These are phyloP conservation scores for Paradisaea rubra DNA, from an alignment of 2,113 vertebrate genomes.

Conservation along the genomic window DNA sequence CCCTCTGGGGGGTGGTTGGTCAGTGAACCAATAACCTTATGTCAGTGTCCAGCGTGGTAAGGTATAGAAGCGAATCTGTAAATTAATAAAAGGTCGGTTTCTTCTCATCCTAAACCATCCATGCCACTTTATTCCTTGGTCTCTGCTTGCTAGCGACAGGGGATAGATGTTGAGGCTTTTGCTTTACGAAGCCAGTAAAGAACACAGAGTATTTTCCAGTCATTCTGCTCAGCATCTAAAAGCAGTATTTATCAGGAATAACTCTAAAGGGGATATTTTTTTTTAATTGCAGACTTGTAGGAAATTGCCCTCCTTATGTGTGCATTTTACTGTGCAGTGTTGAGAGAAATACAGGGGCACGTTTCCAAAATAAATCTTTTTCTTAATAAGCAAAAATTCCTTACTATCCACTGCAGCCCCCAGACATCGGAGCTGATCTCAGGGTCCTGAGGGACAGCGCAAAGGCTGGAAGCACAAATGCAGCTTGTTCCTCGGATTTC, in stretches of 20 bases:
- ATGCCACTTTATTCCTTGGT: too few species aligned
- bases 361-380: neutral
- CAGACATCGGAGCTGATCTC: neutral
- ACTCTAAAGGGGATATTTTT: neutral
- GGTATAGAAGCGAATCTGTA: too few species aligned
- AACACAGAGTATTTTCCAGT: neutral
- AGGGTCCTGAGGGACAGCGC: neutral
- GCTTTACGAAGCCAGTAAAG: neutral
- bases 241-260: constrained; percentile 15
- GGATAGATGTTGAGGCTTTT: neutral
- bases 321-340: neutral
- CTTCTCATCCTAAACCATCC: too few species aligned
- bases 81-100: too few species aligned
- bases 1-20: too few species aligned
- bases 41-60: too few species aligned
- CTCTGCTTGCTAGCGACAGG: too few species aligned
- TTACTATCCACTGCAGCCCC: neutral
- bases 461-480: neutral
- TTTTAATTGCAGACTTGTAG: neutral
- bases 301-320: neutral
- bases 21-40: too few species aligned
- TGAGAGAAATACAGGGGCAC: neutral
- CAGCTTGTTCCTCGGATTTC: neutral
- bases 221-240: neutral
- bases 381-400: neutral